phyloP scores from a whole-genome alignment of 2,797 vertebrate genomes.

The Naso thynnoides region DNA sequence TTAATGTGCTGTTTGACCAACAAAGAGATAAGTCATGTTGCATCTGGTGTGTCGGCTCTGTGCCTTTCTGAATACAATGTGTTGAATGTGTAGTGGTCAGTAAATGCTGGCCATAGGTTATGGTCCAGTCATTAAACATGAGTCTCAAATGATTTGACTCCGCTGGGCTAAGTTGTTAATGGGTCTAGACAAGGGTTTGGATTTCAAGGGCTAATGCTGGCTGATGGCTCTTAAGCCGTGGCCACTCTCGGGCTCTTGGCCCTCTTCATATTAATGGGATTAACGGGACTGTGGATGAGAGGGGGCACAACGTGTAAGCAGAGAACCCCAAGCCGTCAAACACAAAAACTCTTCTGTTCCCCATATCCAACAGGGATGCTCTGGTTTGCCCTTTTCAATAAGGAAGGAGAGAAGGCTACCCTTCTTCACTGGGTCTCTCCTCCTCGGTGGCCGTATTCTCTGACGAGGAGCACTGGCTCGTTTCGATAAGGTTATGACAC shows the following conservation, averaged over 20 bases:
- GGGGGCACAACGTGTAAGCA: conserved; percentile 75
- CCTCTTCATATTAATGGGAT: conserved; percentile 87
- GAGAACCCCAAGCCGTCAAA: conserved; percentile 76
- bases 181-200: conserved; percentile 83
- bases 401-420: conserved; percentile 55
- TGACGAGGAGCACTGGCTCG: conserved; percentile 59
- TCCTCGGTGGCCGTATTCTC: conserved; percentile 64
- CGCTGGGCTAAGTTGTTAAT: conserved; percentile 74
- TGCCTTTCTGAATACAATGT: conserved; percentile 27
- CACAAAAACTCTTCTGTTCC: conserved; percentile 77
- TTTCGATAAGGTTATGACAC: conserved; percentile 79
- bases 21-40: conserved; percentile 20
- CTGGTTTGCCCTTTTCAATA: conserved; percentile 67
- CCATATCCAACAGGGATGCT: conserved; percentile 70
- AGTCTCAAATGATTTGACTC: conserved; percentile 76
- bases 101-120: conserved; percentile 46
- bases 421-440: conserved; percentile 41
- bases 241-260: conserved; percentile 77
- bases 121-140: conserved; percentile 55
- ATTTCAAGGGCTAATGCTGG: conserved; percentile 80
- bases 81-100: conserved; percentile 22
- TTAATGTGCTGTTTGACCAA: conserved; percentile 34
- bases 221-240: conserved; percentile 81
- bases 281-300: conserved; percentile 77
- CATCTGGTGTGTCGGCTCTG: conserved; percentile 8